Percentiles rank a stretch among this genome's conserved stretches.
Evolutionary conservation across 37 sponge, comb jelly and placozoan species (phyloP).

Genomic region (Mnemiopsis leidyi): DNA sequence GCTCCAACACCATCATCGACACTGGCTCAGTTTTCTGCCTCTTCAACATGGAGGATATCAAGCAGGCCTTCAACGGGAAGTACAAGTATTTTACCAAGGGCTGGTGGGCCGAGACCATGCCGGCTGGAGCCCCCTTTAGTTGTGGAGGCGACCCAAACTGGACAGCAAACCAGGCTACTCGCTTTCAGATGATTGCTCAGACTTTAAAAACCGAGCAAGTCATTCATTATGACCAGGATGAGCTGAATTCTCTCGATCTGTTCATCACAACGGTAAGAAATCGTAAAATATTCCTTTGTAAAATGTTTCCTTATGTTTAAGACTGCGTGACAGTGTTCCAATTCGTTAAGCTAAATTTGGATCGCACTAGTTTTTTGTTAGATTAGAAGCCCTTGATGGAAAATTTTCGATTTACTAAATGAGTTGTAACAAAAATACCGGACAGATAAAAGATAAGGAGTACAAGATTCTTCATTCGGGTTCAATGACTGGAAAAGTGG

Average conservation of each 20-base stretch:
- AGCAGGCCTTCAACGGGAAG: conserved; percentile 25
- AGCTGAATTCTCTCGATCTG: conserved; percentile 54
- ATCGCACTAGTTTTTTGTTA: not conserved
- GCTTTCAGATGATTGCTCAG: conserved; percentile 36
- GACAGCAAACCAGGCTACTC: conserved; percentile 12
- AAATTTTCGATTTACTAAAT: no score
- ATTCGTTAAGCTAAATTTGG: not conserved
- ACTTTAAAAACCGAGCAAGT: conserved; percentile 33
- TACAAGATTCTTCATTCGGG: conserved; percentile 48
- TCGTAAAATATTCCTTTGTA: no score
- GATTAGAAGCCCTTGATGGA: no score
- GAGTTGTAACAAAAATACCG: not conserved
- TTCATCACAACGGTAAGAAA: not conserved
- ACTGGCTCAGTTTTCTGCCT: conserved; percentile 57
- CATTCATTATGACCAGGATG: conserved; percentile 13
- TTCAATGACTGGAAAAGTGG: conserved; percentile 1
- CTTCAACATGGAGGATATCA: conserved; percentile 51
- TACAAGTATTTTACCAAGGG: not conserved
- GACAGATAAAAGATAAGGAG: conserved; percentile 14
- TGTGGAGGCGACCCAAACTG: conserved; percentile 64
- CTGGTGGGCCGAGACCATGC: not conserved
- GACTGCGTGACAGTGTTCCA: no score
- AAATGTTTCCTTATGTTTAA: no score
- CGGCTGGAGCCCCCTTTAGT: not conserved
- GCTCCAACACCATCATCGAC: conserved; percentile 57